These are phyloP conservation scores for Darevskia nairensis DNA, from an alignment of 2,797 vertebrate species.

Conservation along the genomic window DNA sequence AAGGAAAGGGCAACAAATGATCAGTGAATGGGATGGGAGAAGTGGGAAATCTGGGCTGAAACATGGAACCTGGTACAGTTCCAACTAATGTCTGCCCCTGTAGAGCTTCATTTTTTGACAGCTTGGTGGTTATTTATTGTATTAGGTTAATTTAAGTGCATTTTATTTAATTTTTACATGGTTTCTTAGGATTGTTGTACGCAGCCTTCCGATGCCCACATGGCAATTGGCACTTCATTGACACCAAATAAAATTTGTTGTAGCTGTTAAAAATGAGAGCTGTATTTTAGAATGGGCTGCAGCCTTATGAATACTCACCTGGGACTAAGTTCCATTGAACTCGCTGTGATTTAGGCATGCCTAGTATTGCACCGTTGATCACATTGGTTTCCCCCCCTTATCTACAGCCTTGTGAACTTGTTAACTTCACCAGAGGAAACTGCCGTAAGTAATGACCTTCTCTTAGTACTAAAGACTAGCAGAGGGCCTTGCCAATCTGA, in stretches of 20 bases:
- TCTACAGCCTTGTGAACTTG: slow-evolving; percentile 86
- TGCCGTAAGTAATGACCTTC: slow-evolving; percentile 82
- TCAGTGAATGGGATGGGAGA: background rate
- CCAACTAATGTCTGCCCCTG: background rate
- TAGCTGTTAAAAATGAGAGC: background rate
- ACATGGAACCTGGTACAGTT: background rate
- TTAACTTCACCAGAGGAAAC: slow-evolving; percentile 83
- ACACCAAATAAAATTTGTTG: too few relatives aligned
- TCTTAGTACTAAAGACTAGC: background rate
- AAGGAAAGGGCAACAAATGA: background rate
- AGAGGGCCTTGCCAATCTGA: background rate
- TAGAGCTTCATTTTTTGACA: too few relatives aligned
- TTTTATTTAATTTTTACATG: too few relatives aligned
- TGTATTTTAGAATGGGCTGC: background rate
- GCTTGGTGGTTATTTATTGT: too few relatives aligned
- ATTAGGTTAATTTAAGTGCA: too few relatives aligned
- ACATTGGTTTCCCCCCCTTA: background rate
- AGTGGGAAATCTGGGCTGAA: background rate
- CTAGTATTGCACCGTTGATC: slow-evolving; percentile 6
- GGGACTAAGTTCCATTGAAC: background rate
- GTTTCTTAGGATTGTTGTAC: too few relatives aligned
- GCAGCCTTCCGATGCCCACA: too few relatives aligned
- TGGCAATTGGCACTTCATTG: too few relatives aligned
- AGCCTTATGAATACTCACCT: background rate
- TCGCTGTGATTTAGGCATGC: background rate